phyloP scores from a whole-genome alignment of 1,140 invertebrate species.

The Zelostemma sp. region DNA sequence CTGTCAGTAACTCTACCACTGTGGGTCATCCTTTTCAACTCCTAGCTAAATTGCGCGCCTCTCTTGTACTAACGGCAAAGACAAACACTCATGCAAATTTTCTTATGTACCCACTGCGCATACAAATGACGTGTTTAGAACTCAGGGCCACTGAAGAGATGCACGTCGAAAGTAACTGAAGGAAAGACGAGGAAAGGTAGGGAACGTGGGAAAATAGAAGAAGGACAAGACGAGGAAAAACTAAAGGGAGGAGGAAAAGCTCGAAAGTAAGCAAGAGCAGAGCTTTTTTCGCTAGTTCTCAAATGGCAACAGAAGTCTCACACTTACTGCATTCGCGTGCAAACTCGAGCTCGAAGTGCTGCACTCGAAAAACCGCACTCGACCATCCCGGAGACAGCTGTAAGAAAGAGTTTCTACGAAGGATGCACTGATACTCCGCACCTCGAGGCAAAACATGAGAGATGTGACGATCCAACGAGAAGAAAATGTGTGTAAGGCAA shows the following conservation, averaged over 20 bases:
- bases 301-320: slow-evolving; percentile 42
- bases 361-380: slow-evolving; percentile 48
- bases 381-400: slow-evolving; percentile 37
- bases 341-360: slow-evolving; percentile 32
- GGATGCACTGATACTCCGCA: slow-evolving; percentile 44
- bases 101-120: slow-evolving; percentile 56
- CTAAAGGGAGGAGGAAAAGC: slow-evolving; percentile 11
- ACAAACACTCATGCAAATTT: slow-evolving; percentile 60
- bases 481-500: slow-evolving; percentile 40
- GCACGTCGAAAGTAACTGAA: slow-evolving; percentile 20
- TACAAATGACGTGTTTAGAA: slow-evolving; percentile 62
- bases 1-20: neutral
- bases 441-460: slow-evolving; percentile 36
- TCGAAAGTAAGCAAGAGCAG: slow-evolving; percentile 33
- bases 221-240: slow-evolving; percentile 14
- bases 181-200: slow-evolving; percentile 18
- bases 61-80: slow-evolving; percentile 41
- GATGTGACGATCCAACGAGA: slow-evolving; percentile 35
- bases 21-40: slow-evolving; percentile 29
- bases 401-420: slow-evolving; percentile 43
- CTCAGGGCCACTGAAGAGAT: slow-evolving; percentile 22
- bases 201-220: slow-evolving; percentile 6
- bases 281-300: slow-evolving; percentile 35
- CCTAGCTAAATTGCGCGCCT: slow-evolving; percentile 31
- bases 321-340: slow-evolving; percentile 41